phyloP scores from a whole-genome alignment of 2,113 vertebrate genomes.

The Oreochromis aureus region DNA sequence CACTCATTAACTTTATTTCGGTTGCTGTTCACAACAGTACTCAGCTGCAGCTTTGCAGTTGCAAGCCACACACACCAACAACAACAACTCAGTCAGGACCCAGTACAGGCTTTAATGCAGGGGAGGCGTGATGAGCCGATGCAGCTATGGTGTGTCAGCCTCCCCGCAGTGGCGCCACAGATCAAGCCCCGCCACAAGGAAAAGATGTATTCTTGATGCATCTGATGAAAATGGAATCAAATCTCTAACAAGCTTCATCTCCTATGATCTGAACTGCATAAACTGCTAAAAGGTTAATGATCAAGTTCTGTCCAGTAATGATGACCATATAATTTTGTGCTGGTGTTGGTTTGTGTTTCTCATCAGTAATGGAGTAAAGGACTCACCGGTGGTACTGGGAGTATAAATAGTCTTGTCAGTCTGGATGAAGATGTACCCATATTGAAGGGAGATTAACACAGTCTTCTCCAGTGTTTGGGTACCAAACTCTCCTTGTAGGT shows the following conservation, averaged over 20 bases:
- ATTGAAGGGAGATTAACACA: slow-evolving; percentile 59
- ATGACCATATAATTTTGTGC: not conserved
- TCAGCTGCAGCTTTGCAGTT: not conserved
- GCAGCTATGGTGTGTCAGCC: not conserved
- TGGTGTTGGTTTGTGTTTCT: not conserved
- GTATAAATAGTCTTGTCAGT: slow-evolving; percentile 68
- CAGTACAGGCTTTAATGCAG: not conserved
- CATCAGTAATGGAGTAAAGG: not conserved
- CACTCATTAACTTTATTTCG: not conserved
- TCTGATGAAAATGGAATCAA: not conserved
- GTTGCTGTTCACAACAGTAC: not conserved
- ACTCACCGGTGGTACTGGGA: slow-evolving; percentile 42
- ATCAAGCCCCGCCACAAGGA: not conserved
- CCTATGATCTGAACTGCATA: not conserved
- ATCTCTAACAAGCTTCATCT: not conserved
- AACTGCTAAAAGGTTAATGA: not conserved
- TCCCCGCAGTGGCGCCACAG: not conserved
- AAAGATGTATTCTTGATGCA: not conserved
- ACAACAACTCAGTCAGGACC: not conserved
- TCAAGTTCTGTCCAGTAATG: not conserved
- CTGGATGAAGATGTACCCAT: slow-evolving; percentile 63
- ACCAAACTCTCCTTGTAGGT: slow-evolving; percentile 42
- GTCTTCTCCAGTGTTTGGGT: slow-evolving; percentile 37
- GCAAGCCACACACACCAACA: not conserved
- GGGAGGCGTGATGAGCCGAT: not conserved